Conservation (phyloP, 2,113 vertebrate species). For the Romanogobio albipinnatus region DNA sequence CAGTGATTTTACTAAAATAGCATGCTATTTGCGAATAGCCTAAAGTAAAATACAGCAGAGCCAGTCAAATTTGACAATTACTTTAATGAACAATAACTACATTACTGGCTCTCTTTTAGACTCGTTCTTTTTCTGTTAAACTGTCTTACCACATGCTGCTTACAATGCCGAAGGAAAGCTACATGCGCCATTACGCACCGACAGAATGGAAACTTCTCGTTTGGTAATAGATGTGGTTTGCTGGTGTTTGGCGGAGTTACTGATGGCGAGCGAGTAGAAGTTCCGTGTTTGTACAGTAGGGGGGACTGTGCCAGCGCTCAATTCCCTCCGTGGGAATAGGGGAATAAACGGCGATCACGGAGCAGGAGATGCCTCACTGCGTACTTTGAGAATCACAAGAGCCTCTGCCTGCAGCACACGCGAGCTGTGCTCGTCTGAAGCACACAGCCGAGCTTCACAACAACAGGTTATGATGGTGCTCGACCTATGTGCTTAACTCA, state of each 20-base stretch:
- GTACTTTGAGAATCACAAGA: constrained; percentile 29
- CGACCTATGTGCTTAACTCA: background rate
- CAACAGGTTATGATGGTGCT: background rate
- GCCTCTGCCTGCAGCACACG: constrained; percentile 20
- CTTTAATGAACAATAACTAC: background rate
- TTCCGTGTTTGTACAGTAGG: constrained; percentile 60
- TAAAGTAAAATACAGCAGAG: background rate
- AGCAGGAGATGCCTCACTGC: constrained; percentile 46
- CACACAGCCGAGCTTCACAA: background rate
- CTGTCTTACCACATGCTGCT: background rate
- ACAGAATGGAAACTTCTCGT: constrained; percentile 7
- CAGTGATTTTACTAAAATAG: background rate
- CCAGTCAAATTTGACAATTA: too few relatives aligned
- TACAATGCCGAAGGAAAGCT: background rate
- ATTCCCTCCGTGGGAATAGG: constrained; percentile 33
- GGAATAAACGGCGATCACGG: constrained; percentile 19
- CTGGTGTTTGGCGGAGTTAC: constrained; percentile 24
- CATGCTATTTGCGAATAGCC: background rate
- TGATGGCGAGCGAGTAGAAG: constrained; percentile 29
- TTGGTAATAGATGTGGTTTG: constrained; percentile 14
- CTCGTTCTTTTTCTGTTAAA: background rate
- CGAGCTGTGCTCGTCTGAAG: background rate
- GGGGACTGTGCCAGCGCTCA: constrained; percentile 55
- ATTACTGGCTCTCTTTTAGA: background rate
- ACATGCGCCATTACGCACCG: background rate